Base-by-base conservation (phyloP, 2,888 invertebrate genomes). In the Laspeyria flexula region DNA sequence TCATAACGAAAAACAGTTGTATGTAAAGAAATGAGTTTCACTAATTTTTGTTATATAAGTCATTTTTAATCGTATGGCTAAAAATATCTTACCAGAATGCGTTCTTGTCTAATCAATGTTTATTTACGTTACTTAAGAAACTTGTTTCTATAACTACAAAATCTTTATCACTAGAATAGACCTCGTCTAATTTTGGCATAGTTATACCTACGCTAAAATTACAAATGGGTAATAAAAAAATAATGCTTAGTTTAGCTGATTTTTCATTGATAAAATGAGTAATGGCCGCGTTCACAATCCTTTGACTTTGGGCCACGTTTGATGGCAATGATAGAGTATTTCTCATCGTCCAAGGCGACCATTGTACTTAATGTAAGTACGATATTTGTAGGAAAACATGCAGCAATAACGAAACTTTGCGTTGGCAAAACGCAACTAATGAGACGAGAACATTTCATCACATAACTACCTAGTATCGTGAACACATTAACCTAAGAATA, bases 391-490 rank as follows among this genome's bases (percentile, higher is more conserved):
- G 43, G 41, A 41, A 45, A 55, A 53, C 55, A 23, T 59, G 60
- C 48, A 39, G 38, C 9, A 54, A 50, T 48, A 52, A 55, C 41
- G 57, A 51, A 59, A 51, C 38, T 47, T 51, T 54, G 38, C 63
- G 60, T 63, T 62, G 56, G 65, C 61, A 65, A 59, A 68, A 72
- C 59, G 63, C 42, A 55, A 27, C 40, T 71, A 72, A 75, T 72
- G 72, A 67, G 69, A 52, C 62, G 60, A 53, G 43, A 61, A n/a
- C 33, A 45, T 68, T 74, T 67, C 75, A 52, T 59, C 67, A 74
- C 48, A 67, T 44, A 13, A 47, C 29, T 44, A 13, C 44, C 29
- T 35, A 38, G 54, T 40, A 16, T 40, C 33, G 52, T 25, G 23
- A 55, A 64, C 55, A 57, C 53, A 55, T 63, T 53, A 57, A 65